Evolutionary conservation across 2,113 vertebrate species (phyloP), one percentile per base, ranked within the genome.

Genomic region (Ancistrus triradiatus): DNA sequence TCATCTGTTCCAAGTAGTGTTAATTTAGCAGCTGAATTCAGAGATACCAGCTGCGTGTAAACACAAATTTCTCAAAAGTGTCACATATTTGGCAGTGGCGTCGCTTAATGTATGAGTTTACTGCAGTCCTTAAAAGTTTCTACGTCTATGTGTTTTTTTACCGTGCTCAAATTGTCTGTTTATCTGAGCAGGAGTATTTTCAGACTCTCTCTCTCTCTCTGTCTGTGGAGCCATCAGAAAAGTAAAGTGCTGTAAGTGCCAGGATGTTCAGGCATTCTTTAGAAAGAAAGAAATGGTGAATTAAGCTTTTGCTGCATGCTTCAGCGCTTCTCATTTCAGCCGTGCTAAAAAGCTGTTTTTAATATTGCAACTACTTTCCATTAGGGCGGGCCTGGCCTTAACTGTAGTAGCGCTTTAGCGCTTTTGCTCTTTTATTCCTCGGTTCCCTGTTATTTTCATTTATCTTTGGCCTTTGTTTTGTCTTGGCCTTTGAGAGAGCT

Each of bases 381-480:
- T 14, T 25, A 35, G 4, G 56, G 42, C 27, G 42, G 11, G n/a
- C 27, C 27, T 3, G 28, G 42, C 9, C 42, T 22, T 17, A 56
- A n/a, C 52, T 53, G 25, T n/a, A 15, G 27, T 1, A 9, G 38
- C 56, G 43, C 10, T 65, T 71, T 69, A 50, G 40, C 46, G 56
- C 2, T 18, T 22, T 59, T 18, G n/a, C 10, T 28, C 9, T 6
- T 33, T 14, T 18, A 19, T 37, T 15, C 35, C 19, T 14, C 22
- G 35, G 18, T 17, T 49, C 15, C 6, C 15, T n/a, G 9, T 38
- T 27, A 9, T 40, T 14, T 44, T 4, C 18, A 50, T 17, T 21
- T 14, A 4, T n/a, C n/a, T n/a, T n/a, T n/a, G n/a, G n/a, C 47
- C 13, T 22, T 38, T 37, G 28, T 51, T 50, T 25, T 27, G 31